Base-by-base conservation (phyloP, 2,113 vertebrate genomes). In the Daphoenositta chrysoptera region DNA sequence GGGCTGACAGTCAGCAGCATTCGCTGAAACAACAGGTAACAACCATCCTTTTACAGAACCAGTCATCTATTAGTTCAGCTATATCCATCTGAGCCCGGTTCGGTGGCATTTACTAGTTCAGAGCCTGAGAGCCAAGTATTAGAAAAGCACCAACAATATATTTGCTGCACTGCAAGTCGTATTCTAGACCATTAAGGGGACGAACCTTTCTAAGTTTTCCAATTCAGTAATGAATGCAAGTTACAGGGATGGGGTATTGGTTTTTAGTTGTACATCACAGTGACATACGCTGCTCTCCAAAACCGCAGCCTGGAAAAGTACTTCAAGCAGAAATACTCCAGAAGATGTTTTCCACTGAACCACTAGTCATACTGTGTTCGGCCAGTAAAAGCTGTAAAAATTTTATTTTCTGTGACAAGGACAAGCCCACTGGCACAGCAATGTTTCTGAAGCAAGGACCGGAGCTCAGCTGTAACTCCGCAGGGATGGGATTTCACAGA, bases 191-290 rank as follows among this genome's bases (percentile, higher is more conserved):
- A 42, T 5, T 13, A 23, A n/a, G 11, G n/a, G 53, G 23, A 50
- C 1, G 1, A 84, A n/a, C 11, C 14, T 21, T 54, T 39, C 9
- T 1, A 60, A 40, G 14, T 42, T 58, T n/a, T 57, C 27, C 75
- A 7, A 0, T 6, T 63, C 37, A 10, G 37, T 15, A 45, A 33
- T 0, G 35, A 75, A 39, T 0, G 2, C 4, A 12, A 70, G 51
- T 9, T 6, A 28, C 47, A 58, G 40, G 68, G 60, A 24, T 0
- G 0, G 3, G 23, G 15, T 10, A 18, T 1, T 17, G 6, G 35
- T 1, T 47, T 75, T 39, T 3, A 56, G 22, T 3, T 33, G 45
- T 1, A 9, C 27, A n/a, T 26, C 24, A 3, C 8, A 4, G 40
- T 13, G 20, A 17, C 0, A 5, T 30, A 15, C 4, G 2, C 19